Evolutionary conservation across 2,888 invertebrate genomes (phyloP), one percentile per base, ranked within the genome.

Genomic region (Drosophila sordidapex): DNA sequence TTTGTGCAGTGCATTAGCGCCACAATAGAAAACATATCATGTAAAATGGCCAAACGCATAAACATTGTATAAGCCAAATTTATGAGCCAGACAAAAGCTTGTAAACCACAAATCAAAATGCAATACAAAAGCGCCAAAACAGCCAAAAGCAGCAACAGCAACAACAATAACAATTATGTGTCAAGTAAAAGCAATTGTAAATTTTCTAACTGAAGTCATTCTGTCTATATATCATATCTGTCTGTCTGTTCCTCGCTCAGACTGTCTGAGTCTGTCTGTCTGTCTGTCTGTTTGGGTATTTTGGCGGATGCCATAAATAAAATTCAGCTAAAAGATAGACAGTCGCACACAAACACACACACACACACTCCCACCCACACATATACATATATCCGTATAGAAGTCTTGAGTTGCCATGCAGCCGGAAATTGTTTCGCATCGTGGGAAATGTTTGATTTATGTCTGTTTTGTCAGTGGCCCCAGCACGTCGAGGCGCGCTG

Each of bases 361-460:
- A 36, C 29, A 54, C 27, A 66, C 51, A 21, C 29, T 31, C n/a
- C 38, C 33, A 53, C 36, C 53, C 1, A 29, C 49, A 52, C 18
- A 15, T 25, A 25, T 27, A 46, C 13, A 18, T 29, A 63, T 46
- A 53, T 13, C 6, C 31, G 10, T 15, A 31, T 54, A 49, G 27
- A 56, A 68, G 89, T 82, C 85, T 86, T 82, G 84, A 86, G 89
- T 77, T 77, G 67, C 81, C 79, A 77, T 74, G 81, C 81, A 81
- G 78, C 72, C 87, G 87, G 87, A 87, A 87, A 89, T 87, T 89
- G 83, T 87, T 87, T 87, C 83, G 87, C 76, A 89, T 85, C 87
- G 89, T 89, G 89, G 89, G 85, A 87, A 87, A 89, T 87, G 89
- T 87, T 89, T 87, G 89, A 87, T 87, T 87, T 87, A 87, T 87